Evolutionary conservation across 2,888 invertebrate genomes (phyloP), one percentile per base, ranked within the genome.

Genomic region (Epirrita christyi): DNA sequence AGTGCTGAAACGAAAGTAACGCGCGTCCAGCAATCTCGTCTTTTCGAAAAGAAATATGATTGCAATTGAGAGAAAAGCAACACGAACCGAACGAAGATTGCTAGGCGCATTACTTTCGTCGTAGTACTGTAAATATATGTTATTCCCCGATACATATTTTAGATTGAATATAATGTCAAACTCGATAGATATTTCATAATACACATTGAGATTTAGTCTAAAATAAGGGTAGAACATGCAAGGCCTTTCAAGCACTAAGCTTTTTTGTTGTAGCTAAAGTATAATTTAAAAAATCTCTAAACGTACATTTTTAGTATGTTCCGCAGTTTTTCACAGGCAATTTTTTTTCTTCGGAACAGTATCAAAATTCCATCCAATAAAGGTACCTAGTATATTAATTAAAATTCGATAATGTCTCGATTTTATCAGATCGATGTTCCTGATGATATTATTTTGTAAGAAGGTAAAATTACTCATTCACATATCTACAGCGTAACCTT

Each of bases 171-270:
- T 13, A 36, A 28, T 37, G 5, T 3, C 13, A 21, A 52, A 10
- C 43, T 36, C 11, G 28, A 49, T 54, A 45, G 6, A 49, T 45
- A 53, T 48, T 44, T 29, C 10, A 40, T 44, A 47, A 43, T 69
- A 67, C 61, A 76, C 71, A 80, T 58, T 70, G 64, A 78, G 62
- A 70, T 63, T 66, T 59, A 63, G 72, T 75, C 74, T 79, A 69
- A 76, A 66, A 76, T 64, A 77, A 71, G 68, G 70, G 71, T 62
- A 75, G 80, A 77, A 83, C 89, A 89, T 89, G 88, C 88, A 87
- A 81, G 81, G 80, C 83, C 76, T 71, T 75, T 59, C 66, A 83
- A 84, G 86, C 88, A 63, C 73, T 58, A 85, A 85, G 86, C 86
- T 82, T 80, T 77, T 73, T 74, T 82, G 54, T 71, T 70, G 66